These are phyloP conservation scores for Pygathrix nemaeus DNA, from an alignment of 2,113 vertebrate species.

Conservation along the genomic window DNA sequence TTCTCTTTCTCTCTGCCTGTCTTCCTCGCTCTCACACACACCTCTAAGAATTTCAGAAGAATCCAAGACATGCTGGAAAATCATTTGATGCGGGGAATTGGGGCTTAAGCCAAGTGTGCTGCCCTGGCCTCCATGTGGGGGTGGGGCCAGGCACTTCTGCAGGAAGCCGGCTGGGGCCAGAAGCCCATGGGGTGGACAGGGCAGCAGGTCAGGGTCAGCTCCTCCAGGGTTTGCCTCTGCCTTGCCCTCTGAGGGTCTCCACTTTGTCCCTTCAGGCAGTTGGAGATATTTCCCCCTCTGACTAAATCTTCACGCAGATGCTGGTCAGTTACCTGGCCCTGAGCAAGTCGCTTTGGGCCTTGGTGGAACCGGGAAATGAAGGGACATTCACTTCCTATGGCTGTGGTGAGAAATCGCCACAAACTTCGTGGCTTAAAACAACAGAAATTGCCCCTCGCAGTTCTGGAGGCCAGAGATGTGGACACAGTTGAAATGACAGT, in stretches of 20 bases:
- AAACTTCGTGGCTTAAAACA: neutral
- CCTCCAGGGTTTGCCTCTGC: neutral
- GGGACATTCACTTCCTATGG: neutral
- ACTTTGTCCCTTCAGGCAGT: neutral
- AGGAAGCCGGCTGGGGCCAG: too few species aligned
- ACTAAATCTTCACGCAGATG: neutral
- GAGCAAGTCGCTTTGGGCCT: neutral
- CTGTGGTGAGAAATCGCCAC: too few species aligned
- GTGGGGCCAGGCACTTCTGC: fast-evolving
- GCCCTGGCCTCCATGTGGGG: fast-evolving
- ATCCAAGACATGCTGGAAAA: neutral
- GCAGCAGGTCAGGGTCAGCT: neutral
- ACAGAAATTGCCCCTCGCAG: too few species aligned
- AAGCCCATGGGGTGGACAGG: fast-evolving
- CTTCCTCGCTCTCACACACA: neutral
- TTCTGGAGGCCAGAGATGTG: neutral
- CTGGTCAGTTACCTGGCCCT: neutral
- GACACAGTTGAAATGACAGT: neutral
- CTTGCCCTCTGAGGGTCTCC: neutral
- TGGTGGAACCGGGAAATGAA: neutral
- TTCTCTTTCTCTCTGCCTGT: neutral
- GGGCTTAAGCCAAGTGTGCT: too few species aligned
- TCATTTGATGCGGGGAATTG: neutral
- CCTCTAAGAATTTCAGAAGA: neutral
- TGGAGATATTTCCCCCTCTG: neutral